These are phyloP conservation scores for Tridacna crocea DNA, from an alignment of 2,888 invertebrate genomes.

Conservation along the genomic window DNA sequence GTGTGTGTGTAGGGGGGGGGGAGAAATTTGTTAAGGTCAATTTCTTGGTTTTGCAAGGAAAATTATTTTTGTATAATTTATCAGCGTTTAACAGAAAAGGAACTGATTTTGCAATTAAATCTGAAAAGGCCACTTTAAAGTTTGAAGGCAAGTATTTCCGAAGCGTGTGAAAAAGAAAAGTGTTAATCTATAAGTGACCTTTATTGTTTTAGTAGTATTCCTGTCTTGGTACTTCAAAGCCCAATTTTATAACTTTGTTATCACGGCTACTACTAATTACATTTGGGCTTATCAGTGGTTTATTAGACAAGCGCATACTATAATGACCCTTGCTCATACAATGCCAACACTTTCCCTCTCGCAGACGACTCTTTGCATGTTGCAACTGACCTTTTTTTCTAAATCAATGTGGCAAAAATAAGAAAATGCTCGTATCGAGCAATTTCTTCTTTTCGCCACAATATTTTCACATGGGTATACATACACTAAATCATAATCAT, in stretches of 20 bases:
- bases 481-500: too few relatives aligned
- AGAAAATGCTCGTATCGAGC: background rate
- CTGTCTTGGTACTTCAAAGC: slow-evolving; percentile 3
- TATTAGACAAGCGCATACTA: background rate
- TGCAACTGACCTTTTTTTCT: too few relatives aligned
- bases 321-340: slow-evolving; percentile 3
- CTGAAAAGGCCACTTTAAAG: too few relatives aligned
- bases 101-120: too few relatives aligned
- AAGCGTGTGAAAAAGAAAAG: background rate
- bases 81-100: too few relatives aligned
- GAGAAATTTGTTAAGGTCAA: too few relatives aligned
- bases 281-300: slow-evolving; percentile 6
- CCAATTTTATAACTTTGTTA: slow-evolving; percentile 1
- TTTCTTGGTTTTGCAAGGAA: too few relatives aligned
- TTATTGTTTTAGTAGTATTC: slow-evolving; percentile 18
- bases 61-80: too few relatives aligned
- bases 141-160: too few relatives aligned
- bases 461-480: background rate
- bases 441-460: background rate
- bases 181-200: slow-evolving; percentile 11
- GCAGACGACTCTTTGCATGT: too few relatives aligned
- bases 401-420: too few relatives aligned
- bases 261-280: background rate
- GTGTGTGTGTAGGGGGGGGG: too few relatives aligned
- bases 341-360: slow-evolving; percentile 2